Percentiles rank a stretch among this genome's conserved stretches.
These are phyloP conservation scores for Tuberolachnus salignus DNA, from an alignment of 2,888 invertebrate genomes.

Conservation along the genomic window DNA sequence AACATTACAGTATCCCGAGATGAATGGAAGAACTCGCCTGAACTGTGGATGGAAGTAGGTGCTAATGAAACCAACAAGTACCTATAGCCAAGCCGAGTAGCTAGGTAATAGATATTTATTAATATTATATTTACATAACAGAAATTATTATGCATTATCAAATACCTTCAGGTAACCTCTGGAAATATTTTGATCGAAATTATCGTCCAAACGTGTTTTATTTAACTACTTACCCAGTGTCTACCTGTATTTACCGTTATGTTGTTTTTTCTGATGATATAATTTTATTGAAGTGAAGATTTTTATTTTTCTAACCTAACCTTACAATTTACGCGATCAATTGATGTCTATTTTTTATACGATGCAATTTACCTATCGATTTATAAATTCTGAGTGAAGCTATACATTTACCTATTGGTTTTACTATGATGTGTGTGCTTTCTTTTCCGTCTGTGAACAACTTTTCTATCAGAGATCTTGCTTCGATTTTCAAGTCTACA, in stretches of 20 bases:
- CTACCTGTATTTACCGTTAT: constrained; percentile 15
- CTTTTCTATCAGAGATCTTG: no score
- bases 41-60: background rate
- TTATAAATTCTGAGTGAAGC: no score
- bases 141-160: constrained; percentile 31
- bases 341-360: no score
- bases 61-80: constrained; percentile 34
- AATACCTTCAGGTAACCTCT: background rate
- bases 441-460: no score
- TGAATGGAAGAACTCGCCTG: background rate
- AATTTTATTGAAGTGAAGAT: constrained; percentile 20
- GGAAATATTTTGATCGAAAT: background rate
- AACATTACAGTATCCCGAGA: background rate
- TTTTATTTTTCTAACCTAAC: background rate
- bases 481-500: no score
- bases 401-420: no score
- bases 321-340: no score
- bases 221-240: background rate
- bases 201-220: constrained; percentile 33
- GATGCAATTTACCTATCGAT: no score
- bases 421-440: no score
- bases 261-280: constrained; percentile 11
- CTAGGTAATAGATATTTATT: background rate
- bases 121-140: constrained; percentile 24
- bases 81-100: no score